Evolutionary conservation across 2,797 vertebrate genomes (phyloP).

Genomic region (Taenioides sp.): DNA sequence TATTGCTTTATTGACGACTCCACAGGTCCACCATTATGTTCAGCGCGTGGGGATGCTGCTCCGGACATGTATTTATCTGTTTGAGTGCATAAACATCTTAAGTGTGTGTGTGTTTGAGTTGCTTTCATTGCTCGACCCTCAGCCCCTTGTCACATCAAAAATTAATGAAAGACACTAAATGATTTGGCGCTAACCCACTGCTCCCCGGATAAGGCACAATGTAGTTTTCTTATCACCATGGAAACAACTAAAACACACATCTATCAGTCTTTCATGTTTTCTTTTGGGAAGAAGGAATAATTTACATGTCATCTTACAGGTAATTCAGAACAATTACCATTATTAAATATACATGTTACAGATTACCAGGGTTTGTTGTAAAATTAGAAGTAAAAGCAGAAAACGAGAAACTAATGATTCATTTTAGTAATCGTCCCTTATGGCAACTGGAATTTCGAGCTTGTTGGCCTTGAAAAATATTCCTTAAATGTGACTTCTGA

Average conservation of each 20-base stretch:
- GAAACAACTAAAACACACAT: conserved; percentile 17
- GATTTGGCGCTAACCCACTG: conserved; percentile 37
- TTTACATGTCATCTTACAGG: neutral
- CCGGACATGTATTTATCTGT: conserved; percentile 19
- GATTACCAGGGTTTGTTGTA: neutral
- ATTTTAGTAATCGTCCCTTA: neutral
- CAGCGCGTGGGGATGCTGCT: neutral
- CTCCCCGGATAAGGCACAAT: conserved; percentile 41
- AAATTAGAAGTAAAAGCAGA: neutral
- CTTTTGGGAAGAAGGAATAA: neutral
- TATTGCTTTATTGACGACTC: conserved; percentile 58
- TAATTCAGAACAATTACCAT: neutral
- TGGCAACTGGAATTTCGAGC: neutral
- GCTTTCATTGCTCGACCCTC: conserved; percentile 37
- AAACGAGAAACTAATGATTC: neutral
- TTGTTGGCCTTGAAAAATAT: neutral
- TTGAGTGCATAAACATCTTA: conserved; percentile 19
- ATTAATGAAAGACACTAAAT: conserved; percentile 60
- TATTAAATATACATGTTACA: neutral
- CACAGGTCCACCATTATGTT: conserved; percentile 31
- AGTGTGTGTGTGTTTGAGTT: conserved; percentile 26
- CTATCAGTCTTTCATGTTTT: neutral
- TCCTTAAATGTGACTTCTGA: neutral
- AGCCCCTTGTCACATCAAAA: conserved; percentile 54
- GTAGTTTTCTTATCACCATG: conserved; percentile 21